Conservation (phyloP, 1,140 invertebrate genomes). For the Tetramorium parvispinum region DNA sequence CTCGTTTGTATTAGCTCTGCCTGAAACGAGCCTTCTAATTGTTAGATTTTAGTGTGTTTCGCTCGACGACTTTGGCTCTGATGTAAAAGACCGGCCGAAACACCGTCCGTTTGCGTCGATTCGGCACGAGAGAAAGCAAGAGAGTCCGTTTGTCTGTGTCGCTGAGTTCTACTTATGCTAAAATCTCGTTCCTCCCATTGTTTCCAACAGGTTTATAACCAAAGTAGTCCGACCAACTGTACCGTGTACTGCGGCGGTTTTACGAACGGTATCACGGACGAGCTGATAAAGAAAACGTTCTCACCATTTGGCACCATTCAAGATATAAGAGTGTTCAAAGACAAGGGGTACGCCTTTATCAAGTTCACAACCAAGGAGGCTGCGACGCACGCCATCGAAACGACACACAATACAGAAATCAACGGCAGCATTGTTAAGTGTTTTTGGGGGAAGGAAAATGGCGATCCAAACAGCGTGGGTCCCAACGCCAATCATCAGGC, state of each 20-base stretch:
- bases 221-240: conserved; percentile 99
- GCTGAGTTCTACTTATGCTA: too few species aligned
- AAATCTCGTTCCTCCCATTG: conserved; percentile 5
- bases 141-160: background rate
- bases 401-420: conserved; percentile 98
- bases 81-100: too few species aligned
- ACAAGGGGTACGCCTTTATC: conserved; percentile 99
- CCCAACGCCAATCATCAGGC: conserved; percentile 86
- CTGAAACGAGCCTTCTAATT: too few species aligned
- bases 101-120: too few species aligned
- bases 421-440: conserved; percentile 98
- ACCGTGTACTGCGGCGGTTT: conserved; percentile 99
- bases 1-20: too few species aligned
- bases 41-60: too few species aligned
- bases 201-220: conserved; percentile 92
- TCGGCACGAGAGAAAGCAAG: background rate
- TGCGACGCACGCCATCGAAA: conserved; percentile 98
- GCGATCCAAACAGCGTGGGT: conserved; percentile 89
- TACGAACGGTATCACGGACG: conserved; percentile 96
- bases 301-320: conserved; percentile 97
- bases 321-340: conserved; percentile 99
- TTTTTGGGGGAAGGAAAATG: conserved; percentile 99
- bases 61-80: too few species aligned
- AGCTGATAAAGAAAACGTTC: conserved; percentile 98
- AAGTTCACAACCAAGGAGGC: conserved; percentile 99